These are phyloP conservation scores for Nephrocerus scutellatus DNA, from an alignment of 2,888 invertebrate genomes.

Conservation along the genomic window DNA sequence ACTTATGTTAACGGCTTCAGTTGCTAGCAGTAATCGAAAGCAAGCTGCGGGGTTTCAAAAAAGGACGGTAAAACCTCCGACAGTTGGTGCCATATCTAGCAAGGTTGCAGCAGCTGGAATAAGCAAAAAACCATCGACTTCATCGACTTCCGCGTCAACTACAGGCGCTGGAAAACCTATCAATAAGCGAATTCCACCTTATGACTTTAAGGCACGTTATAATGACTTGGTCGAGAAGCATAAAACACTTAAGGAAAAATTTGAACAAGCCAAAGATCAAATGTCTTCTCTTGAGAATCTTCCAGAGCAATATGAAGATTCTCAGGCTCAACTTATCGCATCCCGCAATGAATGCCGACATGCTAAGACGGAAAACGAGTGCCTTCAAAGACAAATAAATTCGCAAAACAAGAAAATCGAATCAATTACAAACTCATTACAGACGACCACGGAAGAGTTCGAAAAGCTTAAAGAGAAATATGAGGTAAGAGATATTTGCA, in stretches of 20 bases:
- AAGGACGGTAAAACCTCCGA: too few relatives aligned
- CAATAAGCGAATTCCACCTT: conserved; percentile 55
- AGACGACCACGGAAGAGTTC: conserved; percentile 35
- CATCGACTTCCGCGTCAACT: conserved; percentile 22
- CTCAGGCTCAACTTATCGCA: conserved; percentile 37
- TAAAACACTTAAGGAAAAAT: conserved; percentile 51
- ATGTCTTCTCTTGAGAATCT: conserved; percentile 50
- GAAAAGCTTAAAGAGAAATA: conserved; percentile 30
- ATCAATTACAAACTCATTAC: conserved; percentile 31
- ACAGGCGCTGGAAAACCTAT: conserved; percentile 32
- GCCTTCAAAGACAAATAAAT: conserved; percentile 34
- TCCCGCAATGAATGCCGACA: conserved; percentile 35
- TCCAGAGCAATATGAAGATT: conserved; percentile 51
- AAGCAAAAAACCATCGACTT: conserved; percentile 8
- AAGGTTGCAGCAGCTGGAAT: conserved; percentile 9
- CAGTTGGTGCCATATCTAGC: too few relatives aligned
- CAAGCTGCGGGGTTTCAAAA: too few relatives aligned
- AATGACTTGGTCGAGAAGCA: conserved; percentile 56
- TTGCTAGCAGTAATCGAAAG: too few relatives aligned
- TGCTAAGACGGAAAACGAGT: conserved; percentile 32
- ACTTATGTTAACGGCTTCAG: conserved; percentile 11
- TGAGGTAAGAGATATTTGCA: conserved; percentile 26
- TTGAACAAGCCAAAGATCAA: conserved; percentile 50
- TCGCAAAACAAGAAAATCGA: conserved; percentile 35
- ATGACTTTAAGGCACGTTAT: conserved; percentile 61